Evolutionary conservation across 2,113 vertebrate genomes (phyloP), one percentile per base, ranked within the genome.

Genomic region (Charadrius vociferus): DNA sequence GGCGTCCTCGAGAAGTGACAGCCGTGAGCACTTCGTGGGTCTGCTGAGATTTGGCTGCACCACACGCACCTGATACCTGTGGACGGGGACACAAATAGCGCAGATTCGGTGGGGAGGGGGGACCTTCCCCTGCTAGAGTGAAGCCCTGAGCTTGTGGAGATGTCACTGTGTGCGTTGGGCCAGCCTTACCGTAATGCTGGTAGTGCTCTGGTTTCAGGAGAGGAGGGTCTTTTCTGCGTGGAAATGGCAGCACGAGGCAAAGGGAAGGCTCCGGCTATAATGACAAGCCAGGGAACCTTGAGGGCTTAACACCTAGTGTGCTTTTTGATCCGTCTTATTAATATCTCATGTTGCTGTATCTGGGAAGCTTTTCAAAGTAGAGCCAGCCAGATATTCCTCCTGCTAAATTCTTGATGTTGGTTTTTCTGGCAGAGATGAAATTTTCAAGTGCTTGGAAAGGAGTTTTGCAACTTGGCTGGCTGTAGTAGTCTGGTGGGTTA

Each of bases 31-130:
- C 24, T 22, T 62, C 1, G 0, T 8, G n/a, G 22, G 9, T 34
- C 41, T 63, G 41, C 88, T 55, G 56, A 49, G 66, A 41, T 72
- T 32, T 50, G 65, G 32, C 63, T 49, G 58, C n/a, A 7, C 39
- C 34, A 52, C 14, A 14, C 1, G 1, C 36, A 43, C 16, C 26
- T 0, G 0, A 19, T 56, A 16, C 23, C 36, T 45, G 34, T 3
- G 2, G 11, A 36, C 0, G 4, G 43, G 50, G 37, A n/a, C 39
- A 32, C 4, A n/a, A 50, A 12, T 8, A n/a, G 29, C 0, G 1
- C 23, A n/a, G 18, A 39, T 55, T 74, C 1, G 3, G 19, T 0
- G 3, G 24, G 47, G 14, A 37, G 15, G 4, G 19, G 59, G 27
- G 10, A 43, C 7, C 49, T 63, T 77, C 16, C 24, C 29, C 23